A percentile compares a stretch with the other conserved stretches of the same genome.
Conservation (phyloP, 2,797 vertebrate genomes). For the Myotis planiceps region DNA sequence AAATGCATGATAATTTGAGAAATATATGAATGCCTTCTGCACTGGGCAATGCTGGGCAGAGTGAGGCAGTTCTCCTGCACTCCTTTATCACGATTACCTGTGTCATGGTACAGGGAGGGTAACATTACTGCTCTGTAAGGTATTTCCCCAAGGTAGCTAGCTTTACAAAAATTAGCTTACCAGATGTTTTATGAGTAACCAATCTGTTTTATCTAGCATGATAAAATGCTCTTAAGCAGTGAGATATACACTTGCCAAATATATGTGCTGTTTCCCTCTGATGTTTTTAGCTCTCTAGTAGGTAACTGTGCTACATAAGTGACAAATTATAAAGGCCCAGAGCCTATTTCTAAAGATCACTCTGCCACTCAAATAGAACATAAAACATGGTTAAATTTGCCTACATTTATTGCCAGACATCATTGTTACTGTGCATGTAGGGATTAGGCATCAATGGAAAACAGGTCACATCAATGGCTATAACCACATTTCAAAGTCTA, state of each 20-base stretch:
- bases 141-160: neutral
- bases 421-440: neutral
- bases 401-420: neutral
- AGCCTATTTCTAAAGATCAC: slow-evolving; percentile 3
- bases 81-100: neutral
- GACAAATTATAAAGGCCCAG: neutral
- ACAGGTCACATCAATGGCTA: neutral
- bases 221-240: neutral
- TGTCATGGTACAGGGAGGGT: neutral
- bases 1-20: neutral
- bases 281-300: neutral
- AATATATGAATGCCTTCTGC: neutral
- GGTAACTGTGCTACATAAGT: neutral
- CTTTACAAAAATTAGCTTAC: neutral
- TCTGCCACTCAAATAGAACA: neutral
- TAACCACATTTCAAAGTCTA: neutral
- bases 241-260: neutral
- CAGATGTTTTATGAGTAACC: neutral
- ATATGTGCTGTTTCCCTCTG: neutral
- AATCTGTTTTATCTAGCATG: neutral
- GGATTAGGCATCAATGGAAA: neutral
- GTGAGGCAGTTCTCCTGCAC: neutral
- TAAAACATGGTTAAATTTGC: neutral
- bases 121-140: neutral
- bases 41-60: neutral